phyloP scores from a whole-genome alignment of 2,888 invertebrate species.

The Drosophila conformis region DNA sequence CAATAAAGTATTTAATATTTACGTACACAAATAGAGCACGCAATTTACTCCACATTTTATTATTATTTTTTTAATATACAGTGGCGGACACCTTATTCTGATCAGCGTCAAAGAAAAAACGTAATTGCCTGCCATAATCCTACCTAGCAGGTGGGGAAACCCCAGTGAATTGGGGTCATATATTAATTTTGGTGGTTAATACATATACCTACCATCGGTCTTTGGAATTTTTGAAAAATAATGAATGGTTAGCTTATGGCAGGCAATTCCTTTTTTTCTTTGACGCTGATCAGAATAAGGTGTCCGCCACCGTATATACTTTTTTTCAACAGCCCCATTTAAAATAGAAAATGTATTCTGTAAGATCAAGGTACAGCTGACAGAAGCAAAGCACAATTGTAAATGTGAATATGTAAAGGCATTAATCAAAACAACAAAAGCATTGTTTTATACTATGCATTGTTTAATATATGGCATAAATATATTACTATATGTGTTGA shows the following conservation, averaged over 20 bases:
- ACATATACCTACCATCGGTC: too few relatives aligned
- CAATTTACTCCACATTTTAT: conserved; percentile 66
- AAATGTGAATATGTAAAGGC: conserved; percentile 12
- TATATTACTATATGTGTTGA: conserved; percentile 16
- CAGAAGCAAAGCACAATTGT: conserved; percentile 50
- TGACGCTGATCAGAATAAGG: too few relatives aligned
- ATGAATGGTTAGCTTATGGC: too few relatives aligned
- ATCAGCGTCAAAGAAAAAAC: too few relatives aligned
- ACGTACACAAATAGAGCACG: conserved; percentile 63
- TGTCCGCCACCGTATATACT: too few relatives aligned
- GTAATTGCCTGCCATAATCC: too few relatives aligned
- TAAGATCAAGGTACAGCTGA: conserved; percentile 73
- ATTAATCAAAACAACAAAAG: conserved; percentile 66
- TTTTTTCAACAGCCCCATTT: conserved; percentile 14
- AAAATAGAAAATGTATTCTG: conserved; percentile 49
- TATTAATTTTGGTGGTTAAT: too few relatives aligned
- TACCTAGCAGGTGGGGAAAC: too few relatives aligned
- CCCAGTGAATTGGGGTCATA: too few relatives aligned
- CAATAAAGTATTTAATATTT: conserved; percentile 53
- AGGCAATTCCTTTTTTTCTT: too few relatives aligned
- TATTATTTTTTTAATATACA: not conserved
- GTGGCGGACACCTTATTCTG: too few relatives aligned
- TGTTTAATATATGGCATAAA: conserved; percentile 7
- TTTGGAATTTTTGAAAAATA: too few relatives aligned
- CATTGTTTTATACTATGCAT: conserved; percentile 54